These are phyloP conservation scores for Toxotes jaculatrix DNA, from an alignment of 2,113 vertebrate genomes.

Conservation along the genomic window DNA sequence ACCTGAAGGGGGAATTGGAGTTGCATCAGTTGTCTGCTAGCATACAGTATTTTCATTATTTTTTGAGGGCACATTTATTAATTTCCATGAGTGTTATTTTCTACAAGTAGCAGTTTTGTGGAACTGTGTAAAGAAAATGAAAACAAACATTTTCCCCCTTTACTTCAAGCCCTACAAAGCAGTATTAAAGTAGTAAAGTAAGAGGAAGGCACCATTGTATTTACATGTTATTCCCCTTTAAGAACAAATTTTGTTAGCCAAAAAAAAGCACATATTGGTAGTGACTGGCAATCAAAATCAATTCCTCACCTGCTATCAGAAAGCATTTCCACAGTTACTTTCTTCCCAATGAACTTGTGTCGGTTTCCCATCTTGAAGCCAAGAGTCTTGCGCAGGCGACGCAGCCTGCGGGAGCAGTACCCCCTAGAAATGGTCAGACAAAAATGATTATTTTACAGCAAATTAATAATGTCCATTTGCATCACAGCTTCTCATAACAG, in stretches of 20 bases:
- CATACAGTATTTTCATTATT: neutral
- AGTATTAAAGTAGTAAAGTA: too few relatives aligned
- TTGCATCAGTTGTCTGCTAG: neutral
- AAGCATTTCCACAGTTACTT: conserved; percentile 94
- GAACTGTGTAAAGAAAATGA: too few relatives aligned
- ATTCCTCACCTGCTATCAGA: conserved; percentile 91
- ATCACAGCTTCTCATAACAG: neutral
- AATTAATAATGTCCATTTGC: neutral
- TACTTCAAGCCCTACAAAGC: neutral
- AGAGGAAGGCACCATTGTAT: neutral
- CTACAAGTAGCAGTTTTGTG: too few relatives aligned
- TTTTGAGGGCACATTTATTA: too few relatives aligned
- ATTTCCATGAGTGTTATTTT: too few relatives aligned
- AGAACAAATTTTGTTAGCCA: too few relatives aligned
- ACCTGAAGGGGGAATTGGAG: conserved; percentile 77
- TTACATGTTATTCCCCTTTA: neutral
- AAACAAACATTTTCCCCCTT: too few relatives aligned
- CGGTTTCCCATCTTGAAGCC: conserved; percentile 98
- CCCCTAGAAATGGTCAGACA: conserved; percentile 83
- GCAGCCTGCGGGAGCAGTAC: conserved; percentile 95
- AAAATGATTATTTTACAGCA: neutral
- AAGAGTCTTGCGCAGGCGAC: conserved; percentile 95
- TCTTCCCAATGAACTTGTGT: conserved; percentile 97
- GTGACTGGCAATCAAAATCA: neutral
- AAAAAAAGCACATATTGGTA: too few relatives aligned